Percentiles rank a stretch among this genome's conserved stretches.
Evolutionary conservation across 2,797 vertebrate species (phyloP).

Genomic region (Danio tinwini): DNA sequence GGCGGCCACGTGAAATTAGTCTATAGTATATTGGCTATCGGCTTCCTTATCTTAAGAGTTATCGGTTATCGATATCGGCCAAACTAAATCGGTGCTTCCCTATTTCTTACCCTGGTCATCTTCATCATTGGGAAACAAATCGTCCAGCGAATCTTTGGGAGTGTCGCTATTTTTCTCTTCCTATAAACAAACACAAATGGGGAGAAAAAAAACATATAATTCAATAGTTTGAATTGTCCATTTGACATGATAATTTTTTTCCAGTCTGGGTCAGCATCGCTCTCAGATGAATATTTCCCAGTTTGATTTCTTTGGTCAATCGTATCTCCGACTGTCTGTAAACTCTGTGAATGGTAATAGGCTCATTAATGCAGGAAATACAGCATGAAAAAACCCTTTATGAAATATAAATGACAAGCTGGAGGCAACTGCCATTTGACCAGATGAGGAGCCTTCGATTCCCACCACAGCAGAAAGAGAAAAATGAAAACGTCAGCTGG

Average conservation of each 20-base stretch:
- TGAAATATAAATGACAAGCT: conserved; percentile 26
- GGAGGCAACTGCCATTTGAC: background rate
- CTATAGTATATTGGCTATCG: no score
- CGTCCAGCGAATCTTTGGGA: conserved; percentile 51
- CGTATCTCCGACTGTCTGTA: background rate
- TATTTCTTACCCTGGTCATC: conserved; percentile 46
- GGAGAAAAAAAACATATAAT: no score
- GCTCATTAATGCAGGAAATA: conserved; percentile 43
- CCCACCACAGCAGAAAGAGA: background rate
- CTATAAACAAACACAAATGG: conserved; percentile 1
- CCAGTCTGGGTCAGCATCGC: no score
- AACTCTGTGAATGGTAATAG: background rate
- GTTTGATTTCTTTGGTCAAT: background rate
- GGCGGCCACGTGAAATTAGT: no score
- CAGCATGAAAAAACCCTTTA: conserved; percentile 10
- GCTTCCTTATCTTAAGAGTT: no score
- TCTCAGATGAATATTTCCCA: background rate
- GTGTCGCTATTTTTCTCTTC: conserved; percentile 41
- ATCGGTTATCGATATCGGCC: no score
- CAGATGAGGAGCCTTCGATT: conserved; percentile 11
- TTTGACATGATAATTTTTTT: background rate
- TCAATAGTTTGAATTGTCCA: background rate
- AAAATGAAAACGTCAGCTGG: conserved; percentile 12
- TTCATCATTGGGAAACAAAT: conserved; percentile 59
- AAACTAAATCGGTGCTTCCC: no score